Conservation (phyloP, 2,888 invertebrate species). For the Polymixis flavicincta region DNA sequence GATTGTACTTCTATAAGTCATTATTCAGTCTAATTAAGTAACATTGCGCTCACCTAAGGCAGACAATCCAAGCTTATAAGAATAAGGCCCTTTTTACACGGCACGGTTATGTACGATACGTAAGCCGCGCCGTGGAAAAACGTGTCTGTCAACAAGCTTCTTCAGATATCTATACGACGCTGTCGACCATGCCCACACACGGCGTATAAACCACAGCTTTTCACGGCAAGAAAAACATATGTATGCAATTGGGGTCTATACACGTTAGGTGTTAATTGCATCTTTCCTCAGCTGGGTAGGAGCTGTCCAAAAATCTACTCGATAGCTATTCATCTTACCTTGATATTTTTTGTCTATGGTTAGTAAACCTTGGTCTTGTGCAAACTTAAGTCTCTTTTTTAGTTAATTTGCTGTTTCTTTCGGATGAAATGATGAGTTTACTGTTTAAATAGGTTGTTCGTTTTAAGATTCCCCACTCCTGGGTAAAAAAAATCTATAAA, state of each 20-base stretch:
- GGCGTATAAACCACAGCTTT: too few species aligned
- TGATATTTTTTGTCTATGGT: not conserved
- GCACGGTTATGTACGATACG: too few species aligned
- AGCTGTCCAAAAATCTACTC: constrained; percentile 10
- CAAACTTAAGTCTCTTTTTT: not conserved
- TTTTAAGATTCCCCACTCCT: not conserved
- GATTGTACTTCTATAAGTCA: not conserved
- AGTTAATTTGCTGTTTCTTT: not conserved
- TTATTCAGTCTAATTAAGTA: not conserved
- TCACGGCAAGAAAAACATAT: too few species aligned
- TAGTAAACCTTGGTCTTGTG: not conserved
- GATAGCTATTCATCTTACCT: not conserved
- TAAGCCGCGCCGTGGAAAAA: too few species aligned
- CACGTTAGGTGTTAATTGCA: not conserved
- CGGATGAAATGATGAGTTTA: not conserved
- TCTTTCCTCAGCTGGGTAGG: not conserved
- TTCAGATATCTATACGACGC: too few species aligned
- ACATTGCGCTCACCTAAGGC: not conserved
- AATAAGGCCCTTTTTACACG: not conserved
- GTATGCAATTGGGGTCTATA: not conserved
- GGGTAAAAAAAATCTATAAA: not conserved
- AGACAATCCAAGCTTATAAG: not conserved
- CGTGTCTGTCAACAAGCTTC: too few species aligned
- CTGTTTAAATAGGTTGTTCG: not conserved
- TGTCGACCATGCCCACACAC: too few species aligned